Base-by-base conservation (phyloP, 1,140 invertebrate species). In the Xylocopa sonorina region DNA sequence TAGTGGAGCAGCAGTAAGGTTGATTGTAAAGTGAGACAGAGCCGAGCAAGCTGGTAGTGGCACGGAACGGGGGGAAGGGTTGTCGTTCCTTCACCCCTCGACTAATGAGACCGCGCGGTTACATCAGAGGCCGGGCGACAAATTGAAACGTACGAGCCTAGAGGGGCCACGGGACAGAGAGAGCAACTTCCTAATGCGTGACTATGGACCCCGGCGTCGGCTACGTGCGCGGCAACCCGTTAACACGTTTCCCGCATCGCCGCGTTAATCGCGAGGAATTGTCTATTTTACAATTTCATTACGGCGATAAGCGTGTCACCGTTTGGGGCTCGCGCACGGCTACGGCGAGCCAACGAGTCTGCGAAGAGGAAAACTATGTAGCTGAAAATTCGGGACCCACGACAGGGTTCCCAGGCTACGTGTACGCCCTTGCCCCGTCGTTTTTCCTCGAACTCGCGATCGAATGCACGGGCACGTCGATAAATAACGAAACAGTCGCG, bases 81-180 rank as follows among this genome's bases (percentile, higher is more conserved):
- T 82, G 68, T 85, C 86, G 78, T 84, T 88, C 78, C 84, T 84
- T 88, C 83, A 69, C 75, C 82, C 80, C 84, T 86, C 87, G 85
- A 90, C 90, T 91, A 91, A 92, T 91, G 90, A 91, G 90, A 91
- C 88, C 87, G 90, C 88, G 88, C 85, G 89, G 90, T 92, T 91
- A 91, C 89, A 90, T 91, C 90, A 91, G 84, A 90, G 88, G 82
- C 89, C 84, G 85, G n/a, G 82, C 84, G 90, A 92, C 91, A 92
- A 92, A 92, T 92, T 92, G 91, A 92, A 92, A 92, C 88, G 91
- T 90, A 91, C 90, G 90, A 91, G 87, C 85, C 90, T 87, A 84
- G 79, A 89, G 90, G 87, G 89, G 83, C 76, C 75, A 77, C 69
- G 69, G 73, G 80, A 74, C 62, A 80, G 78, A 81, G 83, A 81